Evolutionary conservation across 2,888 invertebrate species (phyloP).

Genomic region (Cerastoderma edule): DNA sequence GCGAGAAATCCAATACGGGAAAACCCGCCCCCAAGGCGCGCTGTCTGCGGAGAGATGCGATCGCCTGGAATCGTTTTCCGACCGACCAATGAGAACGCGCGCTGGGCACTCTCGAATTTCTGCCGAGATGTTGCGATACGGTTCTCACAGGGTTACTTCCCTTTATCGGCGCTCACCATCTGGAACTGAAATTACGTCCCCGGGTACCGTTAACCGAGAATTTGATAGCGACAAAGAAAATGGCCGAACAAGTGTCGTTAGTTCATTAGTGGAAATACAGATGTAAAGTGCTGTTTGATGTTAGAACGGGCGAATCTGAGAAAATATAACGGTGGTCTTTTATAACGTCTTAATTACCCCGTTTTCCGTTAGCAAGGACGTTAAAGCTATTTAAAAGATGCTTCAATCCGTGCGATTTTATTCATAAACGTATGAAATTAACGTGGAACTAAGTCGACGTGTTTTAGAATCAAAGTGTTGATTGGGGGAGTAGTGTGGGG

Average conservation of each 20-base stretch:
- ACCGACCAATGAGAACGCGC: conserved; percentile 55
- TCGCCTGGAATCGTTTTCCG: conserved; percentile 60
- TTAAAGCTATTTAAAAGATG: too few relatives aligned
- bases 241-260: conserved; percentile 21
- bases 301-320: conserved; percentile 3
- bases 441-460: too few relatives aligned
- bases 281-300: conserved; percentile 15
- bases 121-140: neutral
- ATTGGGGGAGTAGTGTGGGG: too few relatives aligned
- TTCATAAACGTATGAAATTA: too few relatives aligned
- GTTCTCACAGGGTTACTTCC: conserved; percentile 40
- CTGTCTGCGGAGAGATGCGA: conserved; percentile 49
- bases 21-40: conserved; percentile 50
- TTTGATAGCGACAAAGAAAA: conserved; percentile 24
- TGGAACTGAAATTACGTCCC: conserved; percentile 52
- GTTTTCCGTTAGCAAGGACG: too few relatives aligned
- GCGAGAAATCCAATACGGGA: conserved; percentile 46
- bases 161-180: conserved; percentile 53
- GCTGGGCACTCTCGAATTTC: conserved; percentile 13
- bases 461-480: too few relatives aligned
- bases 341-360: too few relatives aligned
- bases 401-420: too few relatives aligned
- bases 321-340: conserved; percentile 17
- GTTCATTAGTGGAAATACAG: conserved; percentile 27
- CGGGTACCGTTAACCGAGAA: conserved; percentile 49